Percentiles rank a stretch among this genome's conserved stretches.
Evolutionary conservation across 2,797 vertebrate species (phyloP).

Genomic region (Geotrypetes seraphini): DNA sequence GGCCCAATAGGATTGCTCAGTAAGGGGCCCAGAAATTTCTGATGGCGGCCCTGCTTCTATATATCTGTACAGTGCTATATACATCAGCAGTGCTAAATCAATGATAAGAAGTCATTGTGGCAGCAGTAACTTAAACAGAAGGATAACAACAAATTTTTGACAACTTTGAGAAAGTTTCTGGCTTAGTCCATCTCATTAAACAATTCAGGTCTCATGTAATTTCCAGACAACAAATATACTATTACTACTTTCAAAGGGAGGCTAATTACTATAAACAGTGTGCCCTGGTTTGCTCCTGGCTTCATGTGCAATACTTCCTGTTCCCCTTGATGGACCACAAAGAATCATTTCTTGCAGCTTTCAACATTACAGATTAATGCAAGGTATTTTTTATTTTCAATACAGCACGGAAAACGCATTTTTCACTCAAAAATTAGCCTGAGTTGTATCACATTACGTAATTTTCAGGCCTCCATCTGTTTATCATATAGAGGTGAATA

Average conservation of each 20-base stretch:
- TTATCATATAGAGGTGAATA: conserved; percentile 24
- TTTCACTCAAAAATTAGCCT: background rate
- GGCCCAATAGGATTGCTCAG: too few species aligned
- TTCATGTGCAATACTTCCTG: too few species aligned
- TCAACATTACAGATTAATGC: conserved; percentile 9
- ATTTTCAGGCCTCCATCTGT: conserved; percentile 12
- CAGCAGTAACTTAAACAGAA: too few species aligned
- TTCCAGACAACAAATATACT: background rate
- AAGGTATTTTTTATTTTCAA: conserved; percentile 4
- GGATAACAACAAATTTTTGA: too few species aligned
- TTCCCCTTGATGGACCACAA: conserved; percentile 7
- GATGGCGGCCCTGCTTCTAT: too few species aligned
- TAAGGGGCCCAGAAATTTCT: too few species aligned
- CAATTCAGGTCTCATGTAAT: background rate
- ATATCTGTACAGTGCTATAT: too few species aligned
- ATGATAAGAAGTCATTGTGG: too few species aligned
- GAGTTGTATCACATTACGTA: conserved; percentile 9
- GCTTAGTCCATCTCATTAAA: background rate
- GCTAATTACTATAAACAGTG: conserved; percentile 5
- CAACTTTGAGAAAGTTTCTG: too few species aligned
- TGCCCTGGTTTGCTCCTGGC: background rate
- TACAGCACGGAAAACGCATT: background rate
- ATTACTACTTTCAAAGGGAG: background rate
- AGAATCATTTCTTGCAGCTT: conserved; percentile 12
- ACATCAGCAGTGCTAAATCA: too few species aligned